These are phyloP conservation scores for Neogale vison DNA, from an alignment of 2,113 vertebrate genomes.

Conservation along the genomic window DNA sequence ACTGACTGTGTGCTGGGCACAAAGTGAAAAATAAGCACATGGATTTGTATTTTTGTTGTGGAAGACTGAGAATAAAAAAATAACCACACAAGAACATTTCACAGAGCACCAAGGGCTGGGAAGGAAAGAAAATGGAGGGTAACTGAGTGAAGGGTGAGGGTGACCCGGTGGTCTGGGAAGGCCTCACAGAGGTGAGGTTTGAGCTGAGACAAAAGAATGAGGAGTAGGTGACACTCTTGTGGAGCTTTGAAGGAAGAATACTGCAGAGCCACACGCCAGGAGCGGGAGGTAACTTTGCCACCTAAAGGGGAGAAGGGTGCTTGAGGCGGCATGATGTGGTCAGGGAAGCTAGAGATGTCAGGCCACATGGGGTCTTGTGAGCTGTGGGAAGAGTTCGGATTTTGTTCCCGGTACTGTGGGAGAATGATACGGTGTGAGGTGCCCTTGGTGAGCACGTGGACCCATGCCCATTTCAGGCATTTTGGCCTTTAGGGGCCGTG, in stretches of 20 bases:
- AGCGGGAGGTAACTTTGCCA: background rate
- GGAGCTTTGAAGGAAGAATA: background rate
- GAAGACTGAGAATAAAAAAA: background rate
- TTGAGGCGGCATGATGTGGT: fast-evolving
- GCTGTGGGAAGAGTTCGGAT: background rate
- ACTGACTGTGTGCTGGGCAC: background rate
- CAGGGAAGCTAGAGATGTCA: background rate
- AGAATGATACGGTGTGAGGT: background rate
- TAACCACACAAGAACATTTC: background rate
- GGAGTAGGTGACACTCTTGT: background rate
- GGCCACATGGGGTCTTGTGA: background rate
- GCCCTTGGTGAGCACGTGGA: too few relatives aligned
- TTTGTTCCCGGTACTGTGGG: background rate
- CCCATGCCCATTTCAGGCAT: background rate
- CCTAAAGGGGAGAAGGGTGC: background rate
- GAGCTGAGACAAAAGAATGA: background rate
- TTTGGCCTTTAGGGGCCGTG: background rate
- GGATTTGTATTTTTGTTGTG: background rate
- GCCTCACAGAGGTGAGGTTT: background rate
- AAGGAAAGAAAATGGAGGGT: background rate
- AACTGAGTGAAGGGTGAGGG: background rate
- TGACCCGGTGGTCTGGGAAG: background rate
- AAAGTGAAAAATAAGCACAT: background rate
- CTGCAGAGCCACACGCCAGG: background rate
- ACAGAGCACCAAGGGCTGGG: background rate